Percentiles rank a stretch among this genome's conserved stretches.
These are phyloP conservation scores for Oreocharis arfaki DNA, from an alignment of 2,113 vertebrate species.

Conservation along the genomic window DNA sequence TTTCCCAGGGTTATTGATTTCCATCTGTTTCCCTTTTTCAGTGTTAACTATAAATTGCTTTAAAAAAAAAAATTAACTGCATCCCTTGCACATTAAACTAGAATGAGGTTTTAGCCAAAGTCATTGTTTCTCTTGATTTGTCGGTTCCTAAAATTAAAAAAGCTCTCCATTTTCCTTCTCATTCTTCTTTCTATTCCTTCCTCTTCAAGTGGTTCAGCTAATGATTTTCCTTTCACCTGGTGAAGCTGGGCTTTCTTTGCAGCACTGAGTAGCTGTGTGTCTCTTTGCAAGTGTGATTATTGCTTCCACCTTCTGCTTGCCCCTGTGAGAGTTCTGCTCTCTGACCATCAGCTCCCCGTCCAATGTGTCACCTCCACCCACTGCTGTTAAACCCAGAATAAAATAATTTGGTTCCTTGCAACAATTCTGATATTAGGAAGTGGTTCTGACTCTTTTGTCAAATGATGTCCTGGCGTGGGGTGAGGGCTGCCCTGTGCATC, in stretches of 20 bases:
- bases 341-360: background rate
- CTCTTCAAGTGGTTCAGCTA: background rate
- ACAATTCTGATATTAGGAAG: background rate
- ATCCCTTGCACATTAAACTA: background rate
- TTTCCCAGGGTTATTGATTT: conserved; percentile 39
- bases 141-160: background rate
- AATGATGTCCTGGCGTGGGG: background rate
- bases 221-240: background rate
- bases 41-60: conserved; percentile 5
- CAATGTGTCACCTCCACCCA: background rate
- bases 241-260: background rate
- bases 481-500: background rate
- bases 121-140: conserved; percentile 23
- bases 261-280: background rate
- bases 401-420: background rate
- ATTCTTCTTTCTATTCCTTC: background rate
- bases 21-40: conserved; percentile 35
- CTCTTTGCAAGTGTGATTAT: background rate
- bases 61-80: background rate
- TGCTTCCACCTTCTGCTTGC: background rate
- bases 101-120: background rate
- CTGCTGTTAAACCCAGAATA: background rate
- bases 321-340: background rate
- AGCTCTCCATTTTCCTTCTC: background rate
- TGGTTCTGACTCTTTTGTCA: background rate